Conservation (phyloP, 92 coral and sea anemone species). For the Epizoanthus stellaris region DNA sequence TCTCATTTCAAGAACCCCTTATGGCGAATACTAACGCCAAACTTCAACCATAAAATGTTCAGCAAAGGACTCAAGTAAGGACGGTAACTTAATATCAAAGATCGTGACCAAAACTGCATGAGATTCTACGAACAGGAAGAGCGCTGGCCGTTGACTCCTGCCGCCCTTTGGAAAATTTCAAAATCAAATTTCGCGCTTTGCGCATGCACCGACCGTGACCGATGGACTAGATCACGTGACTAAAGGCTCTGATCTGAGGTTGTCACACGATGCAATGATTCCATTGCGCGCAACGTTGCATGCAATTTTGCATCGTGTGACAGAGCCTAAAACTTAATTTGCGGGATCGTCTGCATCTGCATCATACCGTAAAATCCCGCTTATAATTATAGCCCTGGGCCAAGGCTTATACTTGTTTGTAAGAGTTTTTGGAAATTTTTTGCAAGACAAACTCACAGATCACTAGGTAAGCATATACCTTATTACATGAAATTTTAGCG, state of each 20-base stretch:
- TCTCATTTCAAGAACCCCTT: constrained; percentile 9
- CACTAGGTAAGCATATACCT: no score
- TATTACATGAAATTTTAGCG: no score
- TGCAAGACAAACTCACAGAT: no score
- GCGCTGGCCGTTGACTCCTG: constrained; percentile 10
- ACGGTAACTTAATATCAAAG: not conserved
- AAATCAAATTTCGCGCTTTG: constrained; percentile 94
- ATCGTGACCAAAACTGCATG: not conserved
- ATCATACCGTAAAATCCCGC: not conserved
- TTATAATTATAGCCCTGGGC: not conserved
- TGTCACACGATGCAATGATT: no score
- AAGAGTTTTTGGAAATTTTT: no score
- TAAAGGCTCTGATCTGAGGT: no score
- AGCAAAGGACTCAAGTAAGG: not conserved
- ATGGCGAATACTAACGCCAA: not conserved
- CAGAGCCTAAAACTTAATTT: no score
- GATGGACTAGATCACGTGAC: constrained; percentile 20
- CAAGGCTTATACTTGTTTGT: no score
- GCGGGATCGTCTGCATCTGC: not conserved
- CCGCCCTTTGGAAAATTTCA: constrained; percentile 21
- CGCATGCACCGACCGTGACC: constrained; percentile 33
- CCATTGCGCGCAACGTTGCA: no score
- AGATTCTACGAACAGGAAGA: constrained; percentile 1
- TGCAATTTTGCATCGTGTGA: no score
- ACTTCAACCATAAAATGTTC: not conserved